These are phyloP conservation scores for Colossoma macropomum DNA, from an alignment of 2,113 vertebrate species.

Conservation along the genomic window DNA sequence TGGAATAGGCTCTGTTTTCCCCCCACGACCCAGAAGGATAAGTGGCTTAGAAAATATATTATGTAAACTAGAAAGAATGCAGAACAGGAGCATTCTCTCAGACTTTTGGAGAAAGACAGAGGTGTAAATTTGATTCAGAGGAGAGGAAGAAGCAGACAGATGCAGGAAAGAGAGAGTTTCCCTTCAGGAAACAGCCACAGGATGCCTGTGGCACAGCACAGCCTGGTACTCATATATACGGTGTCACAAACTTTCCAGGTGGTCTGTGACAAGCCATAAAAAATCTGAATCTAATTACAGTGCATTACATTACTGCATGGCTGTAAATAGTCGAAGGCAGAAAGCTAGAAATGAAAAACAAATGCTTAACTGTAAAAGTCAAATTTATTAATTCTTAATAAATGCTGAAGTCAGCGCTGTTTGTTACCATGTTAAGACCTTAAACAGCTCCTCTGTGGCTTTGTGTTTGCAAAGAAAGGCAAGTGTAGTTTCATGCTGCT, in stretches of 20 bases:
- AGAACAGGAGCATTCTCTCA: too few relatives aligned
- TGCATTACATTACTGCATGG: background rate
- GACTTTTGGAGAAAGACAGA: conserved; percentile 5
- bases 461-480: conserved; percentile 7
- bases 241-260: conserved; percentile 4
- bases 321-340: conserved; percentile 1
- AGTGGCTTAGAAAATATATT: too few relatives aligned
- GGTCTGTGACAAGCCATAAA: background rate
- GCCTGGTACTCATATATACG: conserved; percentile 19
- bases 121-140: conserved; percentile 33
- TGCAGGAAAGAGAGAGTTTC: conserved; percentile 58
- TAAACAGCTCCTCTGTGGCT: conserved; percentile 21
- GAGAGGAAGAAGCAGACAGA: conserved; percentile 42
- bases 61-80: too few relatives aligned
- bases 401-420: background rate
- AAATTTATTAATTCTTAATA: background rate
- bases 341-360: background rate
- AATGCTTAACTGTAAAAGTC: background rate
- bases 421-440: too few relatives aligned
- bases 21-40: too few relatives aligned
- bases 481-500: background rate
- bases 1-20: too few relatives aligned
- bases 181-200: conserved; percentile 54
- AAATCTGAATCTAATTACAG: background rate
- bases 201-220: conserved; percentile 41